phyloP scores from a whole-genome alignment of 2,797 vertebrate genomes.

The Babyrousa celebensis region DNA sequence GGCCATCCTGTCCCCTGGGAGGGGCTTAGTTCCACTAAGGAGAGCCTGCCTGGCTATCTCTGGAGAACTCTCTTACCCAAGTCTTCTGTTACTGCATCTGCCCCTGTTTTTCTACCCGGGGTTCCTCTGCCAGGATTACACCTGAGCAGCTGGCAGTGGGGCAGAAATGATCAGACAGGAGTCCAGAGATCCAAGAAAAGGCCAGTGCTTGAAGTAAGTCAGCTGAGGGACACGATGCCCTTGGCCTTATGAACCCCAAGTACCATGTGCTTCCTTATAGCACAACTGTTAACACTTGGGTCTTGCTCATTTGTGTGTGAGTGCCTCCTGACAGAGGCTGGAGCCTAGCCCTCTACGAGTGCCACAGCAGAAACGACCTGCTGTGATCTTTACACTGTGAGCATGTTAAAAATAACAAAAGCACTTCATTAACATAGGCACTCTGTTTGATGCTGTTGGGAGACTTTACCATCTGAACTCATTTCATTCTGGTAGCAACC shows the following conservation, averaged over 20 bases:
- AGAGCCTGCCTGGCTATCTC: background rate
- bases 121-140: background rate
- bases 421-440: background rate
- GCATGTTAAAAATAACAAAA: background rate
- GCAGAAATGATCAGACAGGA: background rate
- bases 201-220: background rate
- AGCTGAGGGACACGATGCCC: background rate
- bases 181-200: background rate
- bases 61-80: background rate
- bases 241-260: background rate
- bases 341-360: background rate
- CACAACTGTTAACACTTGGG: background rate
- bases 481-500: background rate
- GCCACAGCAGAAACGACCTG: background rate
- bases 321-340: background rate
- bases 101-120: background rate
- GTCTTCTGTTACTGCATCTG: background rate
- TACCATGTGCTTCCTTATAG: background rate
- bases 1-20: background rate
- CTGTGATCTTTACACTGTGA: background rate
- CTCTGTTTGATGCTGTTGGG: background rate
- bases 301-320: background rate
- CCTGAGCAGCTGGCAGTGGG: background rate
- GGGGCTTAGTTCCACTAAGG: background rate
- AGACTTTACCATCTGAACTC: constrained; percentile 37